Base-by-base conservation (phyloP, 2,888 invertebrate genomes). In the Dysmachus trigonus region DNA sequence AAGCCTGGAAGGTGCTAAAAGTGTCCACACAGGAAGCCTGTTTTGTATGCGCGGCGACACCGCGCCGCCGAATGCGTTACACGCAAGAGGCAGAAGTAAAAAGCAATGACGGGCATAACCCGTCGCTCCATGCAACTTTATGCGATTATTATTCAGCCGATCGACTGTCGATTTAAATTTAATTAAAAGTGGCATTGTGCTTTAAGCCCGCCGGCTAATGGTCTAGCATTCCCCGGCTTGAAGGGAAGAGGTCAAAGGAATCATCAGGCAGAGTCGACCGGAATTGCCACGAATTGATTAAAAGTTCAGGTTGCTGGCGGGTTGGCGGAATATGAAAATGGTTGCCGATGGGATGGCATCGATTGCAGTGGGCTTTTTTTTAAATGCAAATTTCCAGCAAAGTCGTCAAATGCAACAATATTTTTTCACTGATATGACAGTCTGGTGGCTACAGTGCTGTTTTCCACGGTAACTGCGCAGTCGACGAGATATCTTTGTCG, bases 81-180 rank as follows among this genome's bases (percentile, higher is more conserved):
- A 79, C n/a, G 47, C 62, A 62, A 53, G 62, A 35, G 22, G n/a
- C 22, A 27, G 41, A 35, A n/a, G 15, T 35, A 22, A 77, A 31
- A 73, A n/a, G 31, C 33, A 62, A 27, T 22, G 62, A 82, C 27
- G 71, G 71, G 33, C 82, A 62, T 53, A 82, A 82, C 35, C 18
- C 31, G 82, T 82, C 82, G 51, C 62, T 22, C 62, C 62, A 31
- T 79, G 51, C 79, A 51, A 79, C 30, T 79, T 79, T 79, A 79
- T 79, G 79, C 51, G 51, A 79, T 79, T 79, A 79, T 79, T 79
- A 79, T 79, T 79, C 82, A 82, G 82, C 53, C 62, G 82, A 82
- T 82, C 82, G 71, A 22, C 38, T 35, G 62, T 35, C 62, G 71
- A 82, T 82, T 62, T 71, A 62, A 82, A 82, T 82, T 82, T 82